Base-by-base conservation (phyloP, 2,888 invertebrate genomes). In the Meganola albula region DNA sequence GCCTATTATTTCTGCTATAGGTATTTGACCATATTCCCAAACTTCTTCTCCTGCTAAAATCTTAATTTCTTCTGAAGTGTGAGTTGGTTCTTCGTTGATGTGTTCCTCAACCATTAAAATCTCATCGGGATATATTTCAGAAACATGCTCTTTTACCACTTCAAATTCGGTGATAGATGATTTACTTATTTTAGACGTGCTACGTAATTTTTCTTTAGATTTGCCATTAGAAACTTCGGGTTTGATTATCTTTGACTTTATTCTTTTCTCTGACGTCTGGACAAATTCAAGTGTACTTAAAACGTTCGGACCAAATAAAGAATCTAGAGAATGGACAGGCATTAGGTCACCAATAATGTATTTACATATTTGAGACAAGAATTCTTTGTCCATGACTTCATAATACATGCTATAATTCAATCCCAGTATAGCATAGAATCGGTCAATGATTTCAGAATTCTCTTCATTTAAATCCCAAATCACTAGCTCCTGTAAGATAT, bases 331-430 rank as follows among this genome's bases (percentile, higher is more conserved):
- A 39, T 72, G 74, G n/a, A 69, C 20, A 2, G 77, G 74, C 36
- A 76, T 38, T 1, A 60, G 16, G 24, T 87, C 83, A 1, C 86
- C 87, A 26, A 86, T 77, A 13, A 87, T 67, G 34, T 86, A 74
- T 60, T 74, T 78, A 31, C 83, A 87, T 32, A 89, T 58, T 44
- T 71, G 75, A 23, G 87, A 87, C 20, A 91, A 48, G 2, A 88
- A 80, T 1, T 83, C 68, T 38, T 84, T 78, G 45, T 90, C 88
- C 30, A 90, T 80, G 0, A 66, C 49, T 44, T 87, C 82, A 53
- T 89, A 90, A 50, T 88, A 88, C 63, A 91, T 75, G 9, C 87
- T 84, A 40, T 89, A 89, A 51, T 88, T 88, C 24, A 90, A 75
- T 5, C 89, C 89, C 48, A 88, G 71, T 4, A 75, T 71, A 2